A percentile compares a stretch with the other conserved stretches of the same genome.
phyloP scores from a whole-genome alignment of 1,140 invertebrate species.

The Pentalonia nigronervosa region DNA sequence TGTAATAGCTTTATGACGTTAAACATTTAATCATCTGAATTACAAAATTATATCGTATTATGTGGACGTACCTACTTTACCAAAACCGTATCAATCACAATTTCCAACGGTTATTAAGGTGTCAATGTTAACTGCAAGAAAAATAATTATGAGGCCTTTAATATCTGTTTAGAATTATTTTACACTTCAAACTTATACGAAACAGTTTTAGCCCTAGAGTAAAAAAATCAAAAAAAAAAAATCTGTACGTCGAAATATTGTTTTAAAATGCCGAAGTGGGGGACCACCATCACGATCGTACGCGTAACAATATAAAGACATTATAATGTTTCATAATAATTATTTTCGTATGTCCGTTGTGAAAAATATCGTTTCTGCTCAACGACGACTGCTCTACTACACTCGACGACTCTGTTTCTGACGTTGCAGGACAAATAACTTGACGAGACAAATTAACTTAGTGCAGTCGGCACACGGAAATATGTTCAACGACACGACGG shows the following conservation, averaged over 20 bases:
- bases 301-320: too few relatives aligned
- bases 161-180: not conserved
- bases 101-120: too few relatives aligned
- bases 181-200: not conserved
- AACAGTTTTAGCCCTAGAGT: too few relatives aligned
- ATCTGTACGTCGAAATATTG: not conserved
- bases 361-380: not conserved
- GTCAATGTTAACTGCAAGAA: not conserved
- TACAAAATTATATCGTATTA: too few relatives aligned
- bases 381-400: too few relatives aligned
- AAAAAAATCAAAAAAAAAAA: too few relatives aligned
- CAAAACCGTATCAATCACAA: too few relatives aligned
- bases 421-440: not conserved
- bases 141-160: too few relatives aligned
- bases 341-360: not conserved
- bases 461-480: too few relatives aligned
- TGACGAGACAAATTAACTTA: not conserved
- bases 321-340: not conserved
- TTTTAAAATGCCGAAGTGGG: not conserved
- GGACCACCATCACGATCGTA: not conserved
- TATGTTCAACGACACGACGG: conserved; percentile 28
- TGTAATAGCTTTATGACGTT: too few relatives aligned
- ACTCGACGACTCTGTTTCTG: not conserved
- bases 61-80: not conserved
- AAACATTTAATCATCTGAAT: too few relatives aligned